A percentile compares a stretch with the other conserved stretches of the same genome.
phyloP scores from a whole-genome alignment of 2,888 invertebrate species.

The Branchinecta sandiegonensis region DNA sequence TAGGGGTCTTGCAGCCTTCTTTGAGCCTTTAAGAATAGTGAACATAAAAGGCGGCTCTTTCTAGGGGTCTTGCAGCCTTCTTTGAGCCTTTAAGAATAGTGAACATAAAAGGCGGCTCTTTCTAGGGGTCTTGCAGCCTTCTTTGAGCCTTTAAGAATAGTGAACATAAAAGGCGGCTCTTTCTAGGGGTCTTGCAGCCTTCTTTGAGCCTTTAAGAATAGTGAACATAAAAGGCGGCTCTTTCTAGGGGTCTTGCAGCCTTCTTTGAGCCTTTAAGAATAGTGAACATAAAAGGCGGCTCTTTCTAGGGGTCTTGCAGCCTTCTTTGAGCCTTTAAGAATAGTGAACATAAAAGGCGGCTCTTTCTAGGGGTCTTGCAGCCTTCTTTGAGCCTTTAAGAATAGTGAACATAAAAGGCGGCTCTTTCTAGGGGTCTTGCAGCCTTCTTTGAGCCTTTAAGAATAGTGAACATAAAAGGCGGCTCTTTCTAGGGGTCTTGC shows the following conservation, averaged over 20 bases:
- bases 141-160: not conserved
- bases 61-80: constrained; percentile 60
- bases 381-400: constrained; percentile 31
- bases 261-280: not conserved
- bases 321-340: not conserved
- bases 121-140: constrained; percentile 58
- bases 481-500: constrained; percentile 51
- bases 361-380: constrained; percentile 53
- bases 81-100: not conserved
- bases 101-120: constrained; percentile 25
- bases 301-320: constrained; percentile 56
- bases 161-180: constrained; percentile 22
- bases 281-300: not conserved
- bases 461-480: too few species aligned
- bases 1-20: constrained; percentile 63
- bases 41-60: constrained; percentile 27
- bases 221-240: constrained; percentile 15
- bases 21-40: not conserved
- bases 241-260: constrained; percentile 56
- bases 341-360: too few species aligned
- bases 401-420: too few species aligned
- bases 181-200: constrained; percentile 57
- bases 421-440: constrained; percentile 51
- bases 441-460: constrained; percentile 35
- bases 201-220: not conserved